Evolutionary conservation across 2,797 vertebrate species (phyloP), one percentile per base, ranked within the genome.

Genomic region (Cynodonichthys magdalenae): DNA sequence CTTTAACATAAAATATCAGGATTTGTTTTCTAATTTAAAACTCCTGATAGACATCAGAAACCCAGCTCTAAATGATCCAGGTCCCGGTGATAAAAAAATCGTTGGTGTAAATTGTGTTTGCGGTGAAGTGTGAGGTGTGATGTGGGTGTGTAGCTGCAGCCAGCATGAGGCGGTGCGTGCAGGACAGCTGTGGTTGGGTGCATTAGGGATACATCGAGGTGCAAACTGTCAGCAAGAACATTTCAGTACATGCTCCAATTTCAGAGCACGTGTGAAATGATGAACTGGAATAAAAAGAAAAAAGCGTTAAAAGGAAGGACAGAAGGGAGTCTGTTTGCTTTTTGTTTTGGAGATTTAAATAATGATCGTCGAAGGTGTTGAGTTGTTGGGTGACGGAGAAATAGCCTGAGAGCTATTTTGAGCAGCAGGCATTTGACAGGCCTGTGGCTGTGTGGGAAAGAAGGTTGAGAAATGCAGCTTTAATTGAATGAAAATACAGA

Each of bases 401-500:
- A 78, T 48, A 68, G 63, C 47, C 71, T 14, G 31, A 49, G 63
- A 59, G 69, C 66, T 82, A 76, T 86, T 86, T 77, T 55, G 47
- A 79, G 70, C 69, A 58, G 31, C 50, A 20, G 66, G 36, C 28
- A 50, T 39, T 74, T 78, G 81, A 79, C 73, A 86, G 75, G 59
- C 64, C 42, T 27, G 66, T 62, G 53, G 69, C 66, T 55, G 66
- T 69, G 69, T 65, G 36, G 58, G 56, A 81, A 63, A n/a, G 39
- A 39, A 76, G 63, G 63, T 45, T 27, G 29, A 68, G 46, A 71
- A 63, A 55, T 62, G 66, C 58, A 61, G 68, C 54, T 69, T 74
- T 82, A 75, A 84, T 77, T 79, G n/a, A 81, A 79, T 79, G 69
- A 73, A 81, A 84, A 74, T 71, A 59, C 34, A 56, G 28, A 24